Evolutionary conservation across 2,888 invertebrate species (phyloP), one percentile per base, ranked within the genome.

Genomic region (Tetramorium bicarinatum): DNA sequence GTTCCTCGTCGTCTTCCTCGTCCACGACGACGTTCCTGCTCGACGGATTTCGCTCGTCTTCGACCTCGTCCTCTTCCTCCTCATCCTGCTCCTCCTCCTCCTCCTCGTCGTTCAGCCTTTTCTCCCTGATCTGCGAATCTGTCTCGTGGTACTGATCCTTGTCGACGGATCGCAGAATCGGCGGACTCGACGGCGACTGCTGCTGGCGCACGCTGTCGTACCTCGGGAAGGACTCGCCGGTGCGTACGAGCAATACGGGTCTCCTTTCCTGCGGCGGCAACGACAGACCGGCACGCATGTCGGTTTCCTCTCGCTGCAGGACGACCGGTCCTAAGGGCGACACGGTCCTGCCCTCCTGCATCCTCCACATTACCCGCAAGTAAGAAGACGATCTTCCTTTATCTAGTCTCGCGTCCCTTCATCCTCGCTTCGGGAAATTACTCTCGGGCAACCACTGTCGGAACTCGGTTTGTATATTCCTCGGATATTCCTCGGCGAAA

Each of bases 211-310:
- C 83, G 72, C 87, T 87, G 56, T 93, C 93, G 88, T 92, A 93
- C 0, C 93, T 89, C 7, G 91, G 88, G 64, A 94, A 94, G 3
- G 93, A 89, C 62, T 94, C 94, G 61, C 88, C 91, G 41, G 93
- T 88, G 61, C 94, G 91, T 74, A 94, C 93, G 87, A 94, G 89
- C 74, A 94, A 82, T 80, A 93, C 93, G 86, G 93, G 92, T 81
- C 93, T 90, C 61, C 93, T 91, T 71, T 94, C 93, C 84, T 93
- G 93, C 61, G 91, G 91, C 21, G 92, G 91, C 25, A 91, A n/a
- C 67, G 89, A 75, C 18, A 90, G 71, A 13, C 87, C 86, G 34
- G 86, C 85, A 29, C 87, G 88, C 83, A 87, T 86, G 67, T 92
- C 91, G 66, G 88, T 82, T 82, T 93, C 93, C 69, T 93, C 93